A percentile compares a stretch with the other conserved stretches of the same genome.
phyloP scores from a whole-genome alignment of 2,888 invertebrate genomes.

The Limnephilus rhombicus region DNA sequence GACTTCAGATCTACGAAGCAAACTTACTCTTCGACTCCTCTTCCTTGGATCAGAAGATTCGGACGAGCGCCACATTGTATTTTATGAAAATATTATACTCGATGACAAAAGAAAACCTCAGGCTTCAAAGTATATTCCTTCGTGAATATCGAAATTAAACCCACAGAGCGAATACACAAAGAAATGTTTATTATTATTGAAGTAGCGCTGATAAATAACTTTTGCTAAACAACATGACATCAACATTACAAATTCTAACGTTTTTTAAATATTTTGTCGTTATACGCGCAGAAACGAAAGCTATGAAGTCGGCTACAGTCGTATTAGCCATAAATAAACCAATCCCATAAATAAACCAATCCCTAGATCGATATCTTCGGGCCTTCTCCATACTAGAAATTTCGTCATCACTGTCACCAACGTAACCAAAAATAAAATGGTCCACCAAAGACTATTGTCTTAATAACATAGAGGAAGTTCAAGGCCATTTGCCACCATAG shows the following conservation, averaged over 20 bases:
- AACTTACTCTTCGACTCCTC: constrained; percentile 45
- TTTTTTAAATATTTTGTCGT: too few relatives aligned
- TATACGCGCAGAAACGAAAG: neutral
- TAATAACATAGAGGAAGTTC: too few relatives aligned
- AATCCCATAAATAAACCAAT: too few relatives aligned
- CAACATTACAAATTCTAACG: neutral
- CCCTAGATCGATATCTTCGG: too few relatives aligned
- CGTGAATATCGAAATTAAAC: neutral
- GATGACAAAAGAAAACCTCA: neutral
- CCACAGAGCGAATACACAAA: neutral
- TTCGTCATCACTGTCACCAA: too few relatives aligned
- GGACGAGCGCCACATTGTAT: constrained; percentile 21
- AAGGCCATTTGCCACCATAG: too few relatives aligned
- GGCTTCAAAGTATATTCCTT: neutral
- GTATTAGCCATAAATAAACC: neutral
- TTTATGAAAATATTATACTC: neutral
- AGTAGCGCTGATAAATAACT: too few relatives aligned
- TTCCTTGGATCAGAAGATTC: constrained; percentile 20
- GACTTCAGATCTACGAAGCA: constrained; percentile 44
- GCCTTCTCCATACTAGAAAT: too few relatives aligned
- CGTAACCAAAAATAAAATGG: too few relatives aligned
- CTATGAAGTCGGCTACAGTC: too few relatives aligned
- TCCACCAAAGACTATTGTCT: too few relatives aligned
- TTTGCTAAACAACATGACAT: neutral
- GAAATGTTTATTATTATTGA: neutral